Conservation (phyloP, 2,113 vertebrate genomes). For the Tragelaphus imberbis region DNA sequence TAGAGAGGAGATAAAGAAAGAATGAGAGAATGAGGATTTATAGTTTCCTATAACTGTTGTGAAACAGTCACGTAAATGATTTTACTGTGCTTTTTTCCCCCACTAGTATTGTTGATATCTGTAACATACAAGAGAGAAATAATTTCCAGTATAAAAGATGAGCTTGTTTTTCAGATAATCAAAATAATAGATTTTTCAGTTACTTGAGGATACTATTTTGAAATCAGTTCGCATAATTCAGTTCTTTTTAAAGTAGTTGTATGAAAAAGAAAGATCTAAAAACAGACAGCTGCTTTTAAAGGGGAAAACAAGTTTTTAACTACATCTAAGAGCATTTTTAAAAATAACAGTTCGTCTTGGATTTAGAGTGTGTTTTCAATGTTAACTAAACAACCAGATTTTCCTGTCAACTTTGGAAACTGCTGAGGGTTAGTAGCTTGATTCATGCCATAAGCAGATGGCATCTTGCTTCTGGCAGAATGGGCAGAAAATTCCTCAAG, state of each 20-base stretch:
- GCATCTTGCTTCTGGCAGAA: slow-evolving; percentile 51
- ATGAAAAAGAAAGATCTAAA: slow-evolving; percentile 8
- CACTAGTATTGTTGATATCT: background rate
- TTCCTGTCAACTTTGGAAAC: slow-evolving; percentile 50
- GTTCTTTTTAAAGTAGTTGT: slow-evolving; percentile 21
- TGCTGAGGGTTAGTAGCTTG: slow-evolving; percentile 26
- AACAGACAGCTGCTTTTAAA: slow-evolving; percentile 31
- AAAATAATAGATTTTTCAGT: slow-evolving; percentile 38
- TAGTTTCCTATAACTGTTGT: slow-evolving; percentile 1
- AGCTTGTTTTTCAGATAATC: slow-evolving; percentile 7
- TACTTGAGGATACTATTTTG: slow-evolving; percentile 5
- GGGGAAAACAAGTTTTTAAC: slow-evolving; percentile 25
- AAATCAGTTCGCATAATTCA: background rate
- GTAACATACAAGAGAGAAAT: background rate
- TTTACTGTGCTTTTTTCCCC: background rate
- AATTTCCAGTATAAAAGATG: background rate
- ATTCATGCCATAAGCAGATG: slow-evolving; percentile 60
- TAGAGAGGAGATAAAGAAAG: background rate
- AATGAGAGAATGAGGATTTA: background rate
- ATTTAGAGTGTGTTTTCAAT: slow-evolving; percentile 51
- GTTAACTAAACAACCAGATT: slow-evolving; percentile 59
- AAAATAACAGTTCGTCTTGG: slow-evolving; percentile 52
- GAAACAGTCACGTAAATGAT: background rate
- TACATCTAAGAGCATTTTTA: slow-evolving; percentile 31
- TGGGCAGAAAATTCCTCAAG: slow-evolving; percentile 50